Evolutionary conservation across 2,113 vertebrate species (phyloP).

Genomic region (Ardeotis arabs): DNA sequence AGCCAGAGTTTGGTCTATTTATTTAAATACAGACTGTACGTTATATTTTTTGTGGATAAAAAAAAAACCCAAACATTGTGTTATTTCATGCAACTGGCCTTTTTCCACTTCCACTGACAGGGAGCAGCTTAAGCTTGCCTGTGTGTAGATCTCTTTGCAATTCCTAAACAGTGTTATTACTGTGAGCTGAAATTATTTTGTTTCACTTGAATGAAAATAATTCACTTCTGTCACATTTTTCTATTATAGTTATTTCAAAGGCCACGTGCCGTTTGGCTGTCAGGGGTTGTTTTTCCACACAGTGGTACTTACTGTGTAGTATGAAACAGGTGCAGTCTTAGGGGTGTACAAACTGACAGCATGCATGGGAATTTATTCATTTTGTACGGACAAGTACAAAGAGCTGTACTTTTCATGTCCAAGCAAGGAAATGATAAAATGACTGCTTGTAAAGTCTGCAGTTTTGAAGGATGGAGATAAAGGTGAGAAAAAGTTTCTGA

Average conservation of each 20-base stretch:
- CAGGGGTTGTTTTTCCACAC: background rate
- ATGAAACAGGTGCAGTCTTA: background rate
- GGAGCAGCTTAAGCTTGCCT: background rate
- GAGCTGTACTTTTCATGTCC: background rate
- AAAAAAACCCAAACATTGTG: background rate
- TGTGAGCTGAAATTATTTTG: conserved; percentile 6
- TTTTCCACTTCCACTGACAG: background rate
- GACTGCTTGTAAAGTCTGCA: background rate
- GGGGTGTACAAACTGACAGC: background rate
- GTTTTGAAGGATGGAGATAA: background rate
- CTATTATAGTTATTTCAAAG: background rate
- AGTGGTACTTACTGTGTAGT: background rate
- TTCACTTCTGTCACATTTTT: conserved; percentile 15
- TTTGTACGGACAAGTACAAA: background rate
- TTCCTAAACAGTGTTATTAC: background rate
- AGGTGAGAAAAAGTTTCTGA: background rate
- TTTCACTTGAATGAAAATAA: conserved; percentile 1
- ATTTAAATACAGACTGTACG: background rate
- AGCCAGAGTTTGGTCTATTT: background rate
- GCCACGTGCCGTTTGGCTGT: background rate
- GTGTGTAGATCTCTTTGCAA: conserved; percentile 5
- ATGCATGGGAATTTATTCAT: background rate
- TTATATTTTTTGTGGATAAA: background rate
- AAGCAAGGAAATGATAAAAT: background rate
- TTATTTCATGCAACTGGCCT: conserved; percentile 15